Evolutionary conservation across 1,140 invertebrate genomes (phyloP).

Genomic region (Drosophila insularis): DNA sequence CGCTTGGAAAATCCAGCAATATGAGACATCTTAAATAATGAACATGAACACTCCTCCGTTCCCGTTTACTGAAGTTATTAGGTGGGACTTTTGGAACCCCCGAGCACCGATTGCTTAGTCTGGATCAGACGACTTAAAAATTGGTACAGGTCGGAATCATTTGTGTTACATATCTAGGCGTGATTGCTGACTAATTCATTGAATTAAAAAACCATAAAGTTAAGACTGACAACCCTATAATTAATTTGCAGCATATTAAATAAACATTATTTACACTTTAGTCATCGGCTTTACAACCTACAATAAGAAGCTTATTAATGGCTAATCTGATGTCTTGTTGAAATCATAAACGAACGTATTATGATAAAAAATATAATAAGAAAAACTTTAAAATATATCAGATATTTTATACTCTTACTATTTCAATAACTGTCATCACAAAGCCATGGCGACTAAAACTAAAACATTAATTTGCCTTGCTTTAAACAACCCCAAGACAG

Average conservation of each 20-base stretch:
- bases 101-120: background rate
- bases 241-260: background rate
- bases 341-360: no score
- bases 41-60: background rate
- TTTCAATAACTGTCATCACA: no score
- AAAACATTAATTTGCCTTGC: no score
- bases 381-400: no score
- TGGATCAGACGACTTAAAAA: background rate
- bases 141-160: constrained; percentile 33
- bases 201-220: constrained; percentile 8
- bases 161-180: background rate
- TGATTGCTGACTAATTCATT: background rate
- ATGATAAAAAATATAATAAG: no score
- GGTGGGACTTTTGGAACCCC: constrained; percentile 3
- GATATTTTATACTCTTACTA: no score
- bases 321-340: no score
- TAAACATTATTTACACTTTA: background rate
- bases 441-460: no score
- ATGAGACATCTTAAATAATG: constrained; percentile 14
- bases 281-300: no score
- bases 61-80: constrained; percentile 11
- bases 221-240: background rate
- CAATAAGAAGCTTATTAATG: no score
- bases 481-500: no score
- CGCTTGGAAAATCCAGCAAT: constrained; percentile 8